Evolutionary conservation across 2,888 invertebrate genomes (phyloP).

Genomic region (Ophioninae sp.): DNA sequence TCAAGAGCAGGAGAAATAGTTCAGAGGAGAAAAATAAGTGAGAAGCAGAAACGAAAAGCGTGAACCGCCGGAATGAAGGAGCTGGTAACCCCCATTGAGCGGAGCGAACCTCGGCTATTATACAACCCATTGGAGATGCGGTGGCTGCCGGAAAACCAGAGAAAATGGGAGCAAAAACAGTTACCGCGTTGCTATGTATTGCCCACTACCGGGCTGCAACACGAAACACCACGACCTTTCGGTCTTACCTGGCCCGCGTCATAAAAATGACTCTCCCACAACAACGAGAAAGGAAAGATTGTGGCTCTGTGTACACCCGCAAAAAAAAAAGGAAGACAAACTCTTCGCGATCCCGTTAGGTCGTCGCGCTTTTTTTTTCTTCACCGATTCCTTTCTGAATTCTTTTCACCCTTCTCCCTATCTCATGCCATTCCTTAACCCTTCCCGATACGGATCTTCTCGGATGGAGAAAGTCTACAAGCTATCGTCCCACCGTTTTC

Average conservation of each 20-base stretch:
- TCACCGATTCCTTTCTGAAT: conserved; percentile 41
- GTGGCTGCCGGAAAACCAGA: conserved; percentile 72
- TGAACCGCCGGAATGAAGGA: conserved; percentile 56
- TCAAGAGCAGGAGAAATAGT: conserved; percentile 7
- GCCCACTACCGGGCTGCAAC: conserved; percentile 37
- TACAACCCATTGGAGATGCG: conserved; percentile 65
- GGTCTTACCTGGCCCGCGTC: conserved; percentile 50
- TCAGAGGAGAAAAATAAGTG: conserved; percentile 30
- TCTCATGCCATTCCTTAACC: conserved; percentile 25
- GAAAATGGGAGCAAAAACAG: conserved; percentile 73
- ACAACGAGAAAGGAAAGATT: conserved; percentile 59
- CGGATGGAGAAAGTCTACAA: conserved; percentile 28
- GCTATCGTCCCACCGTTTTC: conserved; percentile 44
- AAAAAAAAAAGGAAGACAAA: conserved; percentile 40
- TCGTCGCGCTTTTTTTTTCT: conserved; percentile 55
- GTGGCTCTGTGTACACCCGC: conserved; percentile 43
- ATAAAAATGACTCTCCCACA: conserved; percentile 27
- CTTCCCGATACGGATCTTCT: conserved; percentile 35
- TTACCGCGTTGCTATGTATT: conserved; percentile 44
- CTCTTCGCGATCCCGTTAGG: conserved; percentile 61
- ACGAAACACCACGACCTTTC: conserved; percentile 46
- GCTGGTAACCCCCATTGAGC: conserved; percentile 66
- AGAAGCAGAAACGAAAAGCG: conserved; percentile 71
- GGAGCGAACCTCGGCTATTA: conserved; percentile 70
- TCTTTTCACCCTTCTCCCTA: conserved; percentile 30